Conservation (phyloP, 2,888 invertebrate genomes). For the Drosophila recens region DNA sequence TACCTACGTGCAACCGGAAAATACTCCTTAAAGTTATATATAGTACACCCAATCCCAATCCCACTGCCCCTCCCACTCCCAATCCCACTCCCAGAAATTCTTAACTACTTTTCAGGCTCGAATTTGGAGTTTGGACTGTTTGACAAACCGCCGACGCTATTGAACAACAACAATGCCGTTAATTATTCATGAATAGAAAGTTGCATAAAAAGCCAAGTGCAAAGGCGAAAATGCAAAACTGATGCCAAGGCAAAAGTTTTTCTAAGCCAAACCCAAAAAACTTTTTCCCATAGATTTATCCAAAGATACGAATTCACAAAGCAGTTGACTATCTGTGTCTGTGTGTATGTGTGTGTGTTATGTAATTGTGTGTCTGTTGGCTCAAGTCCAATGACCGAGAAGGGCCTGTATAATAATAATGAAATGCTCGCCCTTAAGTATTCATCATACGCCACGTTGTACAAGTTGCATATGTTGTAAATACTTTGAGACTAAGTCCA, state of each 20-base stretch:
- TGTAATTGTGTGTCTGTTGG: conserved; percentile 17
- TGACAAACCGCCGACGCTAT: conserved; percentile 62
- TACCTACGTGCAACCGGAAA: conserved; percentile 18
- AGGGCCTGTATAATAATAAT: conserved; percentile 65
- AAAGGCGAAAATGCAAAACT: conserved; percentile 60
- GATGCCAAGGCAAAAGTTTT: conserved; percentile 66
- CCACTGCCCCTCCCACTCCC: neutral
- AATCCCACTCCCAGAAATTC: conserved; percentile 24
- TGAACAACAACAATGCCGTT: conserved; percentile 70
- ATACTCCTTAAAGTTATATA: neutral
- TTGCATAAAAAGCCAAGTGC: conserved; percentile 52
- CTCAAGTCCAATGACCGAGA: conserved; percentile 27
- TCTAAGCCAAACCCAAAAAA: conserved; percentile 45
- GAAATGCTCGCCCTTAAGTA: conserved; percentile 65
- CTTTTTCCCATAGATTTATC: conserved; percentile 64
- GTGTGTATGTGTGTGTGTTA: neutral
- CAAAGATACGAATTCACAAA: conserved; percentile 59
- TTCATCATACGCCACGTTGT: conserved; percentile 70
- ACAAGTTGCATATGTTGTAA: conserved; percentile 75
- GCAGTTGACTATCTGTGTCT: conserved; percentile 23
- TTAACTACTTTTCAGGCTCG: conserved; percentile 63
- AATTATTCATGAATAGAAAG: conserved; percentile 77
- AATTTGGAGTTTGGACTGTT: conserved; percentile 52
- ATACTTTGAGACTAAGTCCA: conserved; percentile 61
- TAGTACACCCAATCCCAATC: neutral